phyloP scores from a whole-genome alignment of 1,140 invertebrate genomes.

The Acromyrmex echinatior region DNA sequence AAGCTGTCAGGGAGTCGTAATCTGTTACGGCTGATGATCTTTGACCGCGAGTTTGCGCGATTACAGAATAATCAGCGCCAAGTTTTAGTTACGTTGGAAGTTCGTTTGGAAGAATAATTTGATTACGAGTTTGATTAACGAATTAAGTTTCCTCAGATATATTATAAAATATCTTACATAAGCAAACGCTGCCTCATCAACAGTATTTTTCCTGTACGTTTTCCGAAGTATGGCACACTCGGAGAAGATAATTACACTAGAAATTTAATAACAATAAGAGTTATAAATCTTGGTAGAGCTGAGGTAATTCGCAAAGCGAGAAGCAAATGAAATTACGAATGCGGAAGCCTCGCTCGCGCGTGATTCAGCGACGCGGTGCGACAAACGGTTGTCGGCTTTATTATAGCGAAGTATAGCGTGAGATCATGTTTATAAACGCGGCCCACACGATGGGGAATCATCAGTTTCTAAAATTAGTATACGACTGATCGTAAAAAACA shows the following conservation, averaged over 20 bases:
- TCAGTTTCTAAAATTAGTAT: conserved; percentile 67
- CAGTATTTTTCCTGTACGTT: background rate
- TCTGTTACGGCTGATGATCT: conserved; percentile 50
- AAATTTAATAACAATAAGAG: background rate
- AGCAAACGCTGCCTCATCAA: background rate
- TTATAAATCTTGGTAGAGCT: background rate
- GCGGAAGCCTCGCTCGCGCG: conserved; percentile 6
- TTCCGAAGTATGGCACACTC: background rate
- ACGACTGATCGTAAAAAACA: conserved; percentile 46
- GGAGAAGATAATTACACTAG: background rate
- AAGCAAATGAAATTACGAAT: conserved; percentile 29
- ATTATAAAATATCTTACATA: background rate
- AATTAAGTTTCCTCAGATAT: background rate
- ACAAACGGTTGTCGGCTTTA: conserved; percentile 34
- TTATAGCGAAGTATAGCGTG: conserved; percentile 49
- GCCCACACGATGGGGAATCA: conserved; percentile 49
- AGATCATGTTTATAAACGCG: conserved; percentile 69
- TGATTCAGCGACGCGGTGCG: background rate
- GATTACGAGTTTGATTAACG: conserved; percentile 4
- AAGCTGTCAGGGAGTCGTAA: background rate
- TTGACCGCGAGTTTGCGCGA: conserved; percentile 47
- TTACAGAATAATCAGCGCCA: conserved; percentile 25
- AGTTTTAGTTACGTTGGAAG: background rate
- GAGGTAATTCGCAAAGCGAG: background rate
- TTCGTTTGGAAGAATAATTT: background rate